Conservation (phyloP, 2,113 vertebrate species). For the Tenebrosternarchus preto region DNA sequence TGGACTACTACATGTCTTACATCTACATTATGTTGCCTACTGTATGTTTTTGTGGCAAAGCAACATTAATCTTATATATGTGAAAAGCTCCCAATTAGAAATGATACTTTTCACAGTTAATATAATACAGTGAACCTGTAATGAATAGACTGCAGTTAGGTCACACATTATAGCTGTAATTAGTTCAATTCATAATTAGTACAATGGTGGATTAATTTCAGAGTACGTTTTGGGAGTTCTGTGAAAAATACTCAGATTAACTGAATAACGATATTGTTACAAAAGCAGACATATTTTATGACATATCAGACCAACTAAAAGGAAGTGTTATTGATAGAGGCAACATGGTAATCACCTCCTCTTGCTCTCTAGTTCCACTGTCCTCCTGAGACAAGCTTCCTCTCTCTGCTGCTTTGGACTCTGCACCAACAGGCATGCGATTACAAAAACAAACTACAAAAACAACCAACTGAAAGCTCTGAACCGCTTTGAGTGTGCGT, state of each 20-base stretch:
- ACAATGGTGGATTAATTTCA: neutral
- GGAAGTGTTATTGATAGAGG: neutral
- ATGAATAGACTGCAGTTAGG: neutral
- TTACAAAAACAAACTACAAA: neutral
- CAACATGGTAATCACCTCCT: slow-evolving; percentile 60
- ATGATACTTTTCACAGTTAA: neutral
- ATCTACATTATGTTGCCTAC: too few relatives aligned
- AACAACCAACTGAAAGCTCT: neutral
- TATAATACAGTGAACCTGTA: neutral
- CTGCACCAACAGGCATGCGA: slow-evolving; percentile 26
- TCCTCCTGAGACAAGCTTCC: slow-evolving; percentile 47
- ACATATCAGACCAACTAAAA: neutral
- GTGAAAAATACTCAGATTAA: neutral
- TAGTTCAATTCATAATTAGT: neutral
- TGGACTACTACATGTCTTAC: neutral
- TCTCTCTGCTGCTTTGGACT: slow-evolving; percentile 42
- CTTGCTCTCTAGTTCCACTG: slow-evolving; percentile 50
- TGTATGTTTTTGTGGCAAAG: too few relatives aligned
- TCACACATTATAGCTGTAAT: neutral
- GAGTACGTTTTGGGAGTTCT: neutral
- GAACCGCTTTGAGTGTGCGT: neutral
- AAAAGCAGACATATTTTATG: neutral
- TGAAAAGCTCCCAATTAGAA: too few relatives aligned
- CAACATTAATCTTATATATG: too few relatives aligned
- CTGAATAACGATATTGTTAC: neutral